Conservation (phyloP, 2,797 vertebrate genomes). For the Epinephelus malabaricus region DNA sequence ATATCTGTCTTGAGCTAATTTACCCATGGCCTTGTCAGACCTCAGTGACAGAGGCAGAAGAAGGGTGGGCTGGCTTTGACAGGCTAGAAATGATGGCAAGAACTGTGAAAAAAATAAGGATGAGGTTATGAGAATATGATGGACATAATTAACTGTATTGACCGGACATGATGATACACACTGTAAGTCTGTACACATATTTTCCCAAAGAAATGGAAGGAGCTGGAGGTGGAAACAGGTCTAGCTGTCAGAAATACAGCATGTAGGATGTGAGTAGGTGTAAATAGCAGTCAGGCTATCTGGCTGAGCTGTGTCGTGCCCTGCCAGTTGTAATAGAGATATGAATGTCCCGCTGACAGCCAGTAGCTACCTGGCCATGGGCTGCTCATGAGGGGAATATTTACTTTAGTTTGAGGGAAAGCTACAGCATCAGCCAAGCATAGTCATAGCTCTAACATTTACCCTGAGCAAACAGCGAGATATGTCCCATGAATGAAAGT, state of each 20-base stretch:
- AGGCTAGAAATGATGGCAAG: conserved; percentile 14
- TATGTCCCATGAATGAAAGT: conserved; percentile 73
- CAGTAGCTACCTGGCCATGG: conserved; percentile 40
- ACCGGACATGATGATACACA: conserved; percentile 45
- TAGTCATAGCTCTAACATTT: conserved; percentile 74
- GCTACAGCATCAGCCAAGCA: conserved; percentile 69
- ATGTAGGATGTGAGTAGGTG: conserved; percentile 53
- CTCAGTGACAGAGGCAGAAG: neutral
- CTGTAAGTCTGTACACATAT: conserved; percentile 36
- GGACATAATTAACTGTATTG: conserved; percentile 40
- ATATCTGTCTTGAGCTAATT: conserved; percentile 14
- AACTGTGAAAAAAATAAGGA: conserved; percentile 37
- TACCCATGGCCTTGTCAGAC: conserved; percentile 15
- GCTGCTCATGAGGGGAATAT: conserved; percentile 58
- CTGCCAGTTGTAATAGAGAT: conserved; percentile 65
- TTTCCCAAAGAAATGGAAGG: conserved; percentile 25
- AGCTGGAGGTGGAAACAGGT: conserved; percentile 38
- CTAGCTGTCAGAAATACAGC: conserved; percentile 54
- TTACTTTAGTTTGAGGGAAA: conserved; percentile 65
- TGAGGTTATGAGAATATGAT: conserved; percentile 21
- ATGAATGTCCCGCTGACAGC: conserved; percentile 58
- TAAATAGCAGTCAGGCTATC: conserved; percentile 53
- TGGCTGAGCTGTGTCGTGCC: conserved; percentile 60
- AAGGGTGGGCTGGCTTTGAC: conserved; percentile 29
- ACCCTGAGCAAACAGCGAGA: conserved; percentile 67